Percentiles rank a stretch among this genome's conserved stretches.
Evolutionary conservation across 1,140 invertebrate genomes (phyloP).

Genomic region (Dendrolimus kikuchii): DNA sequence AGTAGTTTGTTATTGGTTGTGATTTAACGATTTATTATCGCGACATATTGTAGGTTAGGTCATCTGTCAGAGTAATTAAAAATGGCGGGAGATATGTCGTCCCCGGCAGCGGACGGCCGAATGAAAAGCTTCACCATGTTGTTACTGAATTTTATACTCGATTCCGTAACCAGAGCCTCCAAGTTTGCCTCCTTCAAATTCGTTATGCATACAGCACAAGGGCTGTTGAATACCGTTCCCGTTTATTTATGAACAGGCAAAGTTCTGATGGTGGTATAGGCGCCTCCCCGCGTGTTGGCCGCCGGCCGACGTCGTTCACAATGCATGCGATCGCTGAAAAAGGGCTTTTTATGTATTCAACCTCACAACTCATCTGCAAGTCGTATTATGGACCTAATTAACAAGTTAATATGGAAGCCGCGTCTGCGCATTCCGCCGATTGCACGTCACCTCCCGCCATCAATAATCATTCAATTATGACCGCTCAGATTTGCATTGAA

Average conservation of each 20-base stretch:
- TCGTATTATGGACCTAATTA: constrained; percentile 92
- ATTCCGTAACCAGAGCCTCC: constrained; percentile 69
- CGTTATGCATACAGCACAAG: constrained; percentile 75
- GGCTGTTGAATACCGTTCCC: constrained; percentile 74
- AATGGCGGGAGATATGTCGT: constrained; percentile 63
- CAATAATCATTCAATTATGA: too few relatives aligned
- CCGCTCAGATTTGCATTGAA: too few relatives aligned
- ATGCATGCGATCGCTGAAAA: constrained; percentile 73
- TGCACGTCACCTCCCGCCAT: too few relatives aligned
- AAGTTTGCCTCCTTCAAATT: constrained; percentile 73
- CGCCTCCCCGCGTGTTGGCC: constrained; percentile 70
- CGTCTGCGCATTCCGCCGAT: constrained; percentile 49
- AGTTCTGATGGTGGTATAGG: constrained; percentile 74
- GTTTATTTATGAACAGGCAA: constrained; percentile 75
- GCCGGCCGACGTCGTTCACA: constrained; percentile 70
- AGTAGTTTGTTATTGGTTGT: too few relatives aligned
- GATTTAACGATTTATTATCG: too few relatives aligned
- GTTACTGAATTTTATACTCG: constrained; percentile 74
- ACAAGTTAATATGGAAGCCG: constrained; percentile 87
- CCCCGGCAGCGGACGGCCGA: constrained; percentile 61
- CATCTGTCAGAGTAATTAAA: constrained; percentile 26
- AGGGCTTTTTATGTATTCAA: constrained; percentile 73
- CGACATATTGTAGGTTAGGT: neutral
- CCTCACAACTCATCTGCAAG: constrained; percentile 84
- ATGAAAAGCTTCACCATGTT: constrained; percentile 69